Percentiles rank a stretch among this genome's conserved stretches.
Evolutionary conservation across 1,140 invertebrate genomes (phyloP).

Genomic region (Zaprionus kolodkinae): DNA sequence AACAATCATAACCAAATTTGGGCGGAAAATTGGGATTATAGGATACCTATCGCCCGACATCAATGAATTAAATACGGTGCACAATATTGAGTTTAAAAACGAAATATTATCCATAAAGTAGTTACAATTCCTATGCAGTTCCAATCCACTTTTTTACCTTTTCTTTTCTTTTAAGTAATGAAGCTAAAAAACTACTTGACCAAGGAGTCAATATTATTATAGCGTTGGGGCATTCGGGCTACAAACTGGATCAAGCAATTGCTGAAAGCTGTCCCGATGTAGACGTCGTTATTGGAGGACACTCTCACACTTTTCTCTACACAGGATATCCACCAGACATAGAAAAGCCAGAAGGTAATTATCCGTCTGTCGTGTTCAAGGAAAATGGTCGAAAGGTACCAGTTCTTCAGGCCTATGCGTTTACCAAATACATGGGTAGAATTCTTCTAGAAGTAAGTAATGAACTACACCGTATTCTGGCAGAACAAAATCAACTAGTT

Average conservation of each 20-base stretch:
- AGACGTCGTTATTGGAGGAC: slow-evolving; percentile 95
- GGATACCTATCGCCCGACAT: slow-evolving; percentile 95
- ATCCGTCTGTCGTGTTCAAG: slow-evolving; percentile 91
- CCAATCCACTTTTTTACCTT: no score
- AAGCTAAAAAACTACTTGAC: slow-evolving; percentile 87
- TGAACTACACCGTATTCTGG: not conserved
- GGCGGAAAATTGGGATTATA: slow-evolving; percentile 91
- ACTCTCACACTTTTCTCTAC: slow-evolving; percentile 91
- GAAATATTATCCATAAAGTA: slow-evolving; percentile 89
- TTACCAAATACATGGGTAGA: slow-evolving; percentile 95
- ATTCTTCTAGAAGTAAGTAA: slow-evolving; percentile 85
- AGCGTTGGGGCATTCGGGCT: slow-evolving; percentile 95
- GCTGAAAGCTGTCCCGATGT: slow-evolving; percentile 91
- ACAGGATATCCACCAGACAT: slow-evolving; percentile 79
- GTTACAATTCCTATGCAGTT: not conserved
- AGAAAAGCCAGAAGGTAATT: slow-evolving; percentile 87
- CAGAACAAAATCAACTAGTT: not conserved
- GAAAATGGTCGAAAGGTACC: slow-evolving; percentile 89
- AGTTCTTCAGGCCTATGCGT: slow-evolving; percentile 95
- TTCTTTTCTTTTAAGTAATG: slow-evolving; percentile 74
- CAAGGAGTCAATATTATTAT: slow-evolving; percentile 93
- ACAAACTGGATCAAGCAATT: slow-evolving; percentile 89
- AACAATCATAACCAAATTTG: slow-evolving; percentile 87
- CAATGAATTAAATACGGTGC: slow-evolving; percentile 86
- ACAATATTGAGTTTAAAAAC: slow-evolving; percentile 88